Base-by-base conservation (phyloP, 2,113 vertebrate genomes). In the Sapayoa aenigma region DNA sequence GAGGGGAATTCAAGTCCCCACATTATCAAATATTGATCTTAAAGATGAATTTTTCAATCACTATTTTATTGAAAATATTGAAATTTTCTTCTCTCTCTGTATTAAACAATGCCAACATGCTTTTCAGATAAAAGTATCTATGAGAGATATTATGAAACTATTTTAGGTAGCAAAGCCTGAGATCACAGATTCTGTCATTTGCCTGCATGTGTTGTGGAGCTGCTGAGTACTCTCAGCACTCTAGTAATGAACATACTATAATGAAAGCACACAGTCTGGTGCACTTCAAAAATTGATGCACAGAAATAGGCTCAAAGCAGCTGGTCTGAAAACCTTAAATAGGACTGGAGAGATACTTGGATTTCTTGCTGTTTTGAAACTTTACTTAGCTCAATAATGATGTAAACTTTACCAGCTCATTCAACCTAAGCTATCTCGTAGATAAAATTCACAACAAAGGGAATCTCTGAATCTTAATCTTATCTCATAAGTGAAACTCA, bases 351-450 rank as follows among this genome's bases (percentile, higher is more conserved):
- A 56, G 9, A 56, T 12, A 65, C 20, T 52, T 78, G 15, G n/a
- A 50, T 77, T 92, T 87, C 82, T 95, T 89, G 24, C 15, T 65
- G 35, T 86, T 90, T 95, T 92, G n/a, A 80, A 75, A 30, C 15
- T 78, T 80, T 44, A 41, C 35, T 52, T 71, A 31, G 25, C 12
- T 39, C 68, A 84, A 22, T 2, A 81, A 39, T 0, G 0, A 79
- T 0, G 0, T 23, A 62, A 66, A 6, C 18, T 91, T 86, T 75
- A 72, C 25, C 23, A 30, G 53, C 14, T 93, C 8, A 6, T 22
- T 67, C 60, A 67, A 16, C 9, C 11, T n/a, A 63, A 79, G n/a
- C 19, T 28, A 53, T 9, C 24, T 44, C 16, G 11, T 10, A 31
- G 33, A n/a, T 39, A 90, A 63, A 94, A 84, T 35, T 35, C 17